Evolutionary conservation across 2,888 invertebrate genomes (phyloP).

Genomic region (Patella pellucida): DNA sequence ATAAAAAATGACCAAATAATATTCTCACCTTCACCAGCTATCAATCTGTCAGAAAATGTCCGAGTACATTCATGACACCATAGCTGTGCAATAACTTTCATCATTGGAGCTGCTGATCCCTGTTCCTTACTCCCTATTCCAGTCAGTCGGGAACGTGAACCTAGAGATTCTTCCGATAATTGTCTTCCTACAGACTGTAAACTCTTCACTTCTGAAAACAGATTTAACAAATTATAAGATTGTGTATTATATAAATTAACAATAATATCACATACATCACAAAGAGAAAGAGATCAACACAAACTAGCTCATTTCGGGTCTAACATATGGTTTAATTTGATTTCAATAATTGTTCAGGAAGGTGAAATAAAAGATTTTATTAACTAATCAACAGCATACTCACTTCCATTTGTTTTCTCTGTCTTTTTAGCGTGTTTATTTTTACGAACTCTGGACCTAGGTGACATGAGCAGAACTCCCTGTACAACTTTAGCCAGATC

Average conservation of each 20-base stretch:
- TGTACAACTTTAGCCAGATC: conserved; percentile 62
- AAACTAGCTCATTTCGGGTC: too few relatives aligned
- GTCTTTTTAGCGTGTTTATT: conserved; percentile 45
- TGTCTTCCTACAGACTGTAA: not conserved
- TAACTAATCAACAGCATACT: too few relatives aligned
- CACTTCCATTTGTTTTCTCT: too few relatives aligned
- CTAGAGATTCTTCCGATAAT: conserved; percentile 19
- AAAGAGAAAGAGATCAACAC: too few relatives aligned
- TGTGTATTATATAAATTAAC: too few relatives aligned
- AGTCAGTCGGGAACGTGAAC: conserved; percentile 15
- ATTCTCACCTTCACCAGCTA: conserved; percentile 58
- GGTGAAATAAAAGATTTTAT: too few relatives aligned
- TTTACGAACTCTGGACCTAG: conserved; percentile 57
- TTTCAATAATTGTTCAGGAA: too few relatives aligned
- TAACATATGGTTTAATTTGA: too few relatives aligned
- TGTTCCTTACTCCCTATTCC: conserved; percentile 27
- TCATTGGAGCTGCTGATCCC: conserved; percentile 57
- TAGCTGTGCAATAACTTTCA: conserved; percentile 64
- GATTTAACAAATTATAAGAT: too few relatives aligned
- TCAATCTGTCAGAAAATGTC: conserved; percentile 64
- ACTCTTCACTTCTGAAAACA: too few relatives aligned
- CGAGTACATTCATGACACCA: conserved; percentile 68
- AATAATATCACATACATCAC: too few relatives aligned
- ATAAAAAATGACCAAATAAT: not conserved
- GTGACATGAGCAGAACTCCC: conserved; percentile 67